phyloP scores from a whole-genome alignment of 2,888 invertebrate genomes.

The Acleris emargana region DNA sequence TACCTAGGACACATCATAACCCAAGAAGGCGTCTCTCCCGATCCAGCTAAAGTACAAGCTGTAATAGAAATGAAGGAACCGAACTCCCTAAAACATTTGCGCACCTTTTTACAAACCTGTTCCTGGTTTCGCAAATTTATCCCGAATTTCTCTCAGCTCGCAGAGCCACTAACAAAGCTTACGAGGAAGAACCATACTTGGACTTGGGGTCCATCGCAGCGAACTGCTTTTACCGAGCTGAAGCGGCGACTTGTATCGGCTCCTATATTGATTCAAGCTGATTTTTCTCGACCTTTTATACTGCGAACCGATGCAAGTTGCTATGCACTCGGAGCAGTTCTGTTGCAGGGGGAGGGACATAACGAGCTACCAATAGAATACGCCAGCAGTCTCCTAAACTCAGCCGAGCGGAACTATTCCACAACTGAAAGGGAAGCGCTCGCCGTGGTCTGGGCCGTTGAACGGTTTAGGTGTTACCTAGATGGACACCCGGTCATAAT shows the following conservation, averaged over 20 bases:
- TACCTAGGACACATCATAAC: neutral
- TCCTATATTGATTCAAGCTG: neutral
- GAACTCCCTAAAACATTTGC: neutral
- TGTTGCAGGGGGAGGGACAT: neutral
- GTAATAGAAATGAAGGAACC: neutral
- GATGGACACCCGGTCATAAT: neutral
- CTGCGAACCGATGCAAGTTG: neutral
- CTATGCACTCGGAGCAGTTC: neutral
- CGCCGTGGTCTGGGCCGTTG: neutral
- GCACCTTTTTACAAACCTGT: neutral
- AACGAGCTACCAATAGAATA: neutral
- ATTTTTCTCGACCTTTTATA: neutral
- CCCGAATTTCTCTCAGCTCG: neutral
- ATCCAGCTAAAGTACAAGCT: neutral
- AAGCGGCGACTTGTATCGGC: neutral
- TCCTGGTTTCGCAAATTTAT: slow-evolving; percentile 3
- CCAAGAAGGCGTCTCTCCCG: neutral
- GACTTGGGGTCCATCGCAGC: neutral
- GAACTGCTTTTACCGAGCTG: neutral
- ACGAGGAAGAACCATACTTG: neutral
- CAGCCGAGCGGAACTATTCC: slow-evolving; percentile 1
- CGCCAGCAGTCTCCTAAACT: neutral
- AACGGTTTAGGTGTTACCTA: neutral
- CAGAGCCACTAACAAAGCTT: neutral
- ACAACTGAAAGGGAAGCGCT: neutral